These are phyloP conservation scores for Buphagus erythrorhynchus DNA, from an alignment of 2,797 vertebrate species.

Conservation along the genomic window DNA sequence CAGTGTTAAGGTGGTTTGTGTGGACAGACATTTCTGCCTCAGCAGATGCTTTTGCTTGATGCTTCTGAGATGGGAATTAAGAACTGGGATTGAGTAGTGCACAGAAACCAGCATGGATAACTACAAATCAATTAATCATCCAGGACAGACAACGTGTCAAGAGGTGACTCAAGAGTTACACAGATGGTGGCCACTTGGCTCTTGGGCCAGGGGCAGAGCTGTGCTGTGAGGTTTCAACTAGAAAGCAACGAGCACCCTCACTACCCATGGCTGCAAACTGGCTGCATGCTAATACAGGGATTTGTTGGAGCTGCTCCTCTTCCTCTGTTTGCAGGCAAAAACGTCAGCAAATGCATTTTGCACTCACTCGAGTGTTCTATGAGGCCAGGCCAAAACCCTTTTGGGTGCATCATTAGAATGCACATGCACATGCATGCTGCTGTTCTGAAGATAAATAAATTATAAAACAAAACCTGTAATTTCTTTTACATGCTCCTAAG, in stretches of 20 bases:
- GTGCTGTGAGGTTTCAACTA: not conserved
- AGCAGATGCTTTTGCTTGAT: not conserved
- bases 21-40: not conserved
- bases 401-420: not conserved
- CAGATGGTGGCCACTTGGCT: not conserved
- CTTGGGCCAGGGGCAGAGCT: not conserved
- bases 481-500: not conserved
- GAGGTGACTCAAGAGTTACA: not conserved
- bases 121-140: not conserved
- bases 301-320: not conserved
- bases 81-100: not conserved
- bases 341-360: not conserved
- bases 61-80: not conserved
- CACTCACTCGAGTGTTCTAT: not conserved
- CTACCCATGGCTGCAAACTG: not conserved
- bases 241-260: not conserved
- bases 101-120: not conserved
- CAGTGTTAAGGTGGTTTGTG: not conserved
- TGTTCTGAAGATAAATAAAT: not conserved
- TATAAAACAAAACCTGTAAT: not conserved
- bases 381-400: not conserved
- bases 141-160: not conserved
- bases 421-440: no score
- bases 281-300: accelerated
- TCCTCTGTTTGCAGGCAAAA: not conserved